Evolutionary conservation across 2,797 vertebrate species (phyloP), one percentile per base, ranked within the genome.

Genomic region (Eupleurogrammus muticus): DNA sequence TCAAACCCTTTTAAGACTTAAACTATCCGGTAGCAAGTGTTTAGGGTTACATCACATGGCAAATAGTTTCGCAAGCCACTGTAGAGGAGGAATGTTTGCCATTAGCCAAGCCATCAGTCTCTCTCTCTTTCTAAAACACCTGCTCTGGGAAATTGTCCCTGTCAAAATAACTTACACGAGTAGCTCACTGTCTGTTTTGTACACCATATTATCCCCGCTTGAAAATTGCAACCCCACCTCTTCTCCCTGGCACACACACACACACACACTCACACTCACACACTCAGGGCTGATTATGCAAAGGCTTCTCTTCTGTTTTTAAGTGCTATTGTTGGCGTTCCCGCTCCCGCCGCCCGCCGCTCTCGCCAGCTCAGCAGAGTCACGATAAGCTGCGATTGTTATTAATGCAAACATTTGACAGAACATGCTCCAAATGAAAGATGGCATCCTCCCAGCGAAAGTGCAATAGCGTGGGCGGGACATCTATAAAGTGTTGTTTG

Each of bases 371-470:
- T 71, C 77, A 0, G 65, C 56, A 8, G 74, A 86, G 85, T 88
- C 86, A 85, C 59, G 36, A 75, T 73, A 81, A 86, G 66, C 58
- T 75, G 50, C 50, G 59, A 50, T 64, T 77, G 75, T 83, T 76
- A 81, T 88, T 81, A 87, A 90, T 82, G 82, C 86, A 85, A 88
- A 89, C 84, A 75, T 85, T 77, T 84, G 85, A 89, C 82, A 77
- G 79, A 83, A 69, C 54, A 47, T 65, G 81, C 78, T 88, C 32
- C 0, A 84, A 59, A 80, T 89, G 81, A 89, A 87, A 89, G 49
- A 70, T 47, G 50, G 60, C 76, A 32, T 73, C 76, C 84, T 80
- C 80, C 77, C 82, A 9, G 75, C 76, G 58, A 62, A 80, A 89
- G 89, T 86, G 87, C 80, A 82, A 76, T 19, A 14, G 77, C 13